Evolutionary conservation across 2,888 invertebrate genomes (phyloP), one percentile per base, ranked within the genome.

Genomic region (Lithophane semibrunnea): DNA sequence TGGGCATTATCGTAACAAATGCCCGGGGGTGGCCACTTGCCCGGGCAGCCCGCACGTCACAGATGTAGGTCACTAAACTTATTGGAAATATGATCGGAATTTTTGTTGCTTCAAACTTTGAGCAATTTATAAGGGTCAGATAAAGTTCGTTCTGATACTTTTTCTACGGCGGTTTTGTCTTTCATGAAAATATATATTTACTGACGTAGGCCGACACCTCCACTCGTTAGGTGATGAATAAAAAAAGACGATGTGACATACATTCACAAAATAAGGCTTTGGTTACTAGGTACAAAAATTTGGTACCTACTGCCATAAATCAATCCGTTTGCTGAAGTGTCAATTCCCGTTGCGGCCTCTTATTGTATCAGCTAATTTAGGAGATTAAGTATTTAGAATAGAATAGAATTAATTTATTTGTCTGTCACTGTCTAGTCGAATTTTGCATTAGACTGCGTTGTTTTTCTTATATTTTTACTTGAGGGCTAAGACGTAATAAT

Each of bases 31-130:
- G 49, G 16, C 52, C 64, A 37, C 37, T 18, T 42, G 56, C 56
- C 63, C 69, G 56, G 60, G 66, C 65, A 52, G 60, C 71, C 61
- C 77, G 60, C 58, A 21, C 70, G 73, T 71, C 73, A 80, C 77
- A 73, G 61, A 83, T 80, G 63, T 83, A 83, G 86, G 85, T 83
- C 85, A 77, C 80, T 71, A 74, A 77, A 75, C 58, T 71, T 70
- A 83, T 79, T 74, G 73, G 77, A 63, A 77, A 74, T 61, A 70
- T 49, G 66, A 82, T 54, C 67, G 42, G 56, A 61, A 37, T 64
- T 82, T 68, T 73, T 68, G 75, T 69, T 63, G 52, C 61, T 80
- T 60, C 80, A 21, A 63, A 83, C 44, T 66, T 80, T 66, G 49
- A 67, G 37, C 42, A 83, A 83, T 80, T 77, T 78, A 37, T 66